Percentiles rank a stretch among this genome's conserved stretches.
Evolutionary conservation across 2,888 invertebrate genomes (phyloP).

Genomic region (Eulithis prunata): DNA sequence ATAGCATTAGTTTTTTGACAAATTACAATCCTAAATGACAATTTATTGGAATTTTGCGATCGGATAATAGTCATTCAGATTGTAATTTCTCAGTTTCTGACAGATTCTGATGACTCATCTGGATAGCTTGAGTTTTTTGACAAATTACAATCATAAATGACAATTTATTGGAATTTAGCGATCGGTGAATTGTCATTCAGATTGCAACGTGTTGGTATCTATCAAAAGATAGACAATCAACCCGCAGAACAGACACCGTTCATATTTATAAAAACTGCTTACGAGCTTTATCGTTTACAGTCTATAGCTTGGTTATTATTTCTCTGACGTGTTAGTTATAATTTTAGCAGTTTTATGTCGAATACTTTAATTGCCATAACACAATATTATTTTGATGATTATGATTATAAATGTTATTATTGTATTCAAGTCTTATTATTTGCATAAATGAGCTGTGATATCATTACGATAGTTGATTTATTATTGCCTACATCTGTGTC

Average conservation of each 20-base stretch:
- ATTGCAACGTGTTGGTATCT: too few species aligned
- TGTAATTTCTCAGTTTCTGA: too few species aligned
- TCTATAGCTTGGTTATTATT: constrained; percentile 21
- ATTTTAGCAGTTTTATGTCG: constrained; percentile 41
- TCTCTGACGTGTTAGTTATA: constrained; percentile 24
- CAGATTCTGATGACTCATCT: too few species aligned
- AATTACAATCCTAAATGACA: too few species aligned
- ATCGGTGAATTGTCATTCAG: too few species aligned
- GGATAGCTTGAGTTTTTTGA: too few species aligned
- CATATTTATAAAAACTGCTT: background rate
- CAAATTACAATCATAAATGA: too few species aligned
- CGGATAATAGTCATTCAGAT: too few species aligned
- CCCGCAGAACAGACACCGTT: background rate
- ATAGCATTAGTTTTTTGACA: too few species aligned
- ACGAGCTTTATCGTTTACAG: background rate
- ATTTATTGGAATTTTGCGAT: too few species aligned
- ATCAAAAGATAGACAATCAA: too few species aligned
- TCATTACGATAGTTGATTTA: constrained; percentile 77
- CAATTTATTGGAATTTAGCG: too few species aligned
- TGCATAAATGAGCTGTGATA: constrained; percentile 85
- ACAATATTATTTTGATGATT: constrained; percentile 46
- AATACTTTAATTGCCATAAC: constrained; percentile 62
- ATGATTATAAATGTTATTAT: constrained; percentile 47
- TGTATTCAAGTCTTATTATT: constrained; percentile 65
- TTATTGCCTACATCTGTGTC: constrained; percentile 50